These are phyloP conservation scores for Tanaodytes sp. DNA, from an alignment of 2,888 invertebrate genomes.

Conservation along the genomic window DNA sequence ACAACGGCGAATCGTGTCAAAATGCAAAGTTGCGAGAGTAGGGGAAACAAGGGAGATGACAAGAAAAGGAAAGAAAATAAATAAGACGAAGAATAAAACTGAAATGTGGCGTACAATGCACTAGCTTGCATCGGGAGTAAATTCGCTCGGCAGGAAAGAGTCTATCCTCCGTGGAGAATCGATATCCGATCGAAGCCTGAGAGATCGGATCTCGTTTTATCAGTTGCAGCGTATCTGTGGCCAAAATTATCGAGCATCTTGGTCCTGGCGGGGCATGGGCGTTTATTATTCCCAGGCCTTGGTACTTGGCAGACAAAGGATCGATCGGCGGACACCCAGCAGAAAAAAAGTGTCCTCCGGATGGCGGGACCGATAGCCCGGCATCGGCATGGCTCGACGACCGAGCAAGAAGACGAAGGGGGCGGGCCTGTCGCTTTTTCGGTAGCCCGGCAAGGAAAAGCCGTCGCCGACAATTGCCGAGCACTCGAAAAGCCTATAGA, in stretches of 20 bases:
- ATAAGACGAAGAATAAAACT: too few relatives aligned
- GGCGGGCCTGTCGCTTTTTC: slow-evolving; percentile 35
- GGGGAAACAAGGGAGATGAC: too few relatives aligned
- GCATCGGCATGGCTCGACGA: slow-evolving; percentile 18
- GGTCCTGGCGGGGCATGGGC: slow-evolving; percentile 3
- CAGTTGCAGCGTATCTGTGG: slow-evolving; percentile 13
- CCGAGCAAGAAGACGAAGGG: slow-evolving; percentile 18
- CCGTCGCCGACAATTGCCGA: slow-evolving; percentile 47
- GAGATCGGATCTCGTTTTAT: slow-evolving; percentile 7
- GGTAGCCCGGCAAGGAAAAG: slow-evolving; percentile 44
- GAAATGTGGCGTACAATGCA: too few relatives aligned
- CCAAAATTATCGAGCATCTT: background rate
- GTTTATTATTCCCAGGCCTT: slow-evolving; percentile 38
- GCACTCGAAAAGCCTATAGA: slow-evolving; percentile 57
- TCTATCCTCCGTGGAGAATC: slow-evolving; percentile 4
- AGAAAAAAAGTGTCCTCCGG: slow-evolving; percentile 21
- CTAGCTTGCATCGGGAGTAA: too few relatives aligned
- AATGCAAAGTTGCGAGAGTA: background rate
- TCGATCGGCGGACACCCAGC: slow-evolving; percentile 38
- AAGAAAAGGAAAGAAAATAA: too few relatives aligned
- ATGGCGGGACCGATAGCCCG: too few relatives aligned
- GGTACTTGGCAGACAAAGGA: slow-evolving; percentile 36
- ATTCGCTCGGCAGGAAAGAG: too few relatives aligned
- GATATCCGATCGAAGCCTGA: slow-evolving; percentile 17
- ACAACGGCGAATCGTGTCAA: slow-evolving; percentile 15